Conservation (phyloP, 2,797 vertebrate species). For the Arnoldichthys spilopterus region DNA sequence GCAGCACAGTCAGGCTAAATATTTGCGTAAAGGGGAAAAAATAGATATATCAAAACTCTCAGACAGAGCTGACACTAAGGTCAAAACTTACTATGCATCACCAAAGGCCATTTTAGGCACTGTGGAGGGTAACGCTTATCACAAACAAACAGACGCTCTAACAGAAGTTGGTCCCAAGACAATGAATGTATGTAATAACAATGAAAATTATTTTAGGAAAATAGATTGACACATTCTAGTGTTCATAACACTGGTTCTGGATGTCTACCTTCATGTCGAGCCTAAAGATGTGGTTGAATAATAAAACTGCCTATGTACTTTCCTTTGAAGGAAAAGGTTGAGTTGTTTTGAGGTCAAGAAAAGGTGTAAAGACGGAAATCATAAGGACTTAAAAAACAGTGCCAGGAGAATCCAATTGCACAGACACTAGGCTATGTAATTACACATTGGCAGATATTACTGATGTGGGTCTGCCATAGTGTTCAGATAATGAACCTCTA, state of each 20-base stretch:
- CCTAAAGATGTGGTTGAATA: too few species aligned
- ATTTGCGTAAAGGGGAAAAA: background rate
- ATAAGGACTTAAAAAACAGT: too few species aligned
- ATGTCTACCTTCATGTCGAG: too few species aligned
- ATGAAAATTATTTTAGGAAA: background rate
- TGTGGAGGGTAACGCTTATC: background rate
- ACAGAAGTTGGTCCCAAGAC: background rate
- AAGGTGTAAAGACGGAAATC: too few species aligned
- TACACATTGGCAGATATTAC: too few species aligned
- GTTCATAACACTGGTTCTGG: background rate
- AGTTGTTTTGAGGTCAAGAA: too few species aligned
- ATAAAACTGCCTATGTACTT: too few species aligned
- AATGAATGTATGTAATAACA: background rate
- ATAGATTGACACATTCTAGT: background rate
- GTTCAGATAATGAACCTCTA: too few species aligned
- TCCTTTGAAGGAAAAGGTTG: too few species aligned
- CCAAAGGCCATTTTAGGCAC: conserved; percentile 15
- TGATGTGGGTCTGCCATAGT: too few species aligned
- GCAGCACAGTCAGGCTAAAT: conserved; percentile 33
- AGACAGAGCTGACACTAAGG: background rate
- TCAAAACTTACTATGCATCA: background rate
- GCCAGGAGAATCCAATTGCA: too few species aligned
- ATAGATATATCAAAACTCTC: background rate
- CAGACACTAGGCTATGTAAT: too few species aligned
- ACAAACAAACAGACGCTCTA: background rate